These are phyloP conservation scores for Chloebia gouldiae DNA, from an alignment of 2,113 vertebrate species.

Conservation along the genomic window DNA sequence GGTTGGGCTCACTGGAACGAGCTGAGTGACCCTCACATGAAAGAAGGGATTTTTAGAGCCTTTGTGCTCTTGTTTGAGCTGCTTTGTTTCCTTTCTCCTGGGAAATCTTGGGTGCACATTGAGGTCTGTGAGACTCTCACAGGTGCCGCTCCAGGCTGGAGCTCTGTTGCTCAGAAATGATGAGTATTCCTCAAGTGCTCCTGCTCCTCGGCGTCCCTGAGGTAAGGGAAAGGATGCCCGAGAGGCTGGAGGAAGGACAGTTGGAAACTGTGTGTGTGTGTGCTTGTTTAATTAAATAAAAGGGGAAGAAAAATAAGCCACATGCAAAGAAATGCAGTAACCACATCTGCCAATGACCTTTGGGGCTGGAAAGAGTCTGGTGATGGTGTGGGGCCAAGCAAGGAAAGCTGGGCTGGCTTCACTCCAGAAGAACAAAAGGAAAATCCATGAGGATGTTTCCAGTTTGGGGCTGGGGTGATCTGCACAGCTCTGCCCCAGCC, in stretches of 20 bases:
- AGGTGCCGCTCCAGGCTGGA: neutral
- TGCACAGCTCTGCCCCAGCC: neutral
- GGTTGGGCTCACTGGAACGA: neutral
- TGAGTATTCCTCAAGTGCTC: neutral
- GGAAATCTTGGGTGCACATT: neutral
- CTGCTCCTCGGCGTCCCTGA: neutral
- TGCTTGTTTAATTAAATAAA: neutral
- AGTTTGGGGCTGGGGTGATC: neutral
- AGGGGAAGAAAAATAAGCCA: neutral
- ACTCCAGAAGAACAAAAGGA: neutral
- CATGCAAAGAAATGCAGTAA: neutral
- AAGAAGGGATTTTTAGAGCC: neutral
- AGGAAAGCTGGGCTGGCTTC: constrained; percentile 45
- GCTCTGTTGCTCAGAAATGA: neutral
- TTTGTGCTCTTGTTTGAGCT: neutral
- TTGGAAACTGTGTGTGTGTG: neutral
- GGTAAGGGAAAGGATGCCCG: neutral
- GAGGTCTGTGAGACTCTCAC: neutral
- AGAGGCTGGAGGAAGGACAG: neutral
- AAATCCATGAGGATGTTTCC: constrained; percentile 11
- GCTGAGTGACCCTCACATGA: neutral
- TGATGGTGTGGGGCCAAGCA: neutral
- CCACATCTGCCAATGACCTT: neutral
- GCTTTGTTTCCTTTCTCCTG: neutral
- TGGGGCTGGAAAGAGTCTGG: constrained; percentile 43